Evolutionary conservation across 1,140 invertebrate species (phyloP), one percentile per base, ranked within the genome.

Genomic region (Papilio xuthus): DNA sequence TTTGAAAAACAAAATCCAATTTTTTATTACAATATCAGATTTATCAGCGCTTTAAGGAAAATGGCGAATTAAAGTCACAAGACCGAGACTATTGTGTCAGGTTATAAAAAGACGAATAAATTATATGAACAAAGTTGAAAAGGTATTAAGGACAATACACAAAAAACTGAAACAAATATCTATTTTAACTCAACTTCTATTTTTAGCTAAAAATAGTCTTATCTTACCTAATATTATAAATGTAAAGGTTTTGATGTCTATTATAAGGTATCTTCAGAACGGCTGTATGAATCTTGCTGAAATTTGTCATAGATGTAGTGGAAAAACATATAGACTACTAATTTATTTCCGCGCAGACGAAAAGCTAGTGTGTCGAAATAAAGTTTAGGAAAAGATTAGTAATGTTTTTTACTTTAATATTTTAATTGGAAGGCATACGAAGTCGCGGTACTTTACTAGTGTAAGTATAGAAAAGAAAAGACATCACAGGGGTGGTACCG

Each of bases 11-110:
- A 23, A 26, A 60, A 60, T 60, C 10, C 20, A 60, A 60, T 60
- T 60, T 60, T 20, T 60, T 37, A 60, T 60, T 60, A 13, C 56
- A 26, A 60, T 26, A 60, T 60, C 56, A 26, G 56, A 60, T 60
- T 60, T 60, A 60, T 60, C 56, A 23, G 10, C 23, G 56, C 9
- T 12, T 60, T 60, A 60, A 60, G 56, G 56, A 60, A 60, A 60
- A 60, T 26, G 10, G 23, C 56, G 20, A 26, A 60, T 60, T 28
- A 60, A 60, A 4, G 23, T 60, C 56, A 60, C 20, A n/a, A 20
- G 10, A 10, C 56, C 23, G 20, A 9, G 23, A 60, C 0, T 60
- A 13, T 60, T 60, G 56, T 60, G 26, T 60, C 56, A 7, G 56
- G 9, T 60, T 60, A 60, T 9, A 18, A 26, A 60, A 60, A 23